phyloP scores from a whole-genome alignment of 2,797 vertebrate species.

The Thripadectes ignobilis region DNA sequence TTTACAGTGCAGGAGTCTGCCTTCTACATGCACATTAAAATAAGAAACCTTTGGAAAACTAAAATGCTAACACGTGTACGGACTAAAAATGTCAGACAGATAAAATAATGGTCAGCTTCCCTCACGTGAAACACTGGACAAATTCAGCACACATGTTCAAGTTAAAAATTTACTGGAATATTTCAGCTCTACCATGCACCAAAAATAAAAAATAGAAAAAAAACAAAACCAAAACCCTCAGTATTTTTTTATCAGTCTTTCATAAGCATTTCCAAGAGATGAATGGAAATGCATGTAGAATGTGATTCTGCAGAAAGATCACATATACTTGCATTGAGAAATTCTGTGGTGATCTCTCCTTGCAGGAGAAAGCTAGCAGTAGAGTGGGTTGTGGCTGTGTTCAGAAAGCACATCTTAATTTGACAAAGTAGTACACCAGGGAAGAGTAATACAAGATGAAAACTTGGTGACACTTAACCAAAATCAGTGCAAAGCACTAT shows the following conservation, averaged over 20 bases:
- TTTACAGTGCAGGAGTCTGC: slow-evolving; percentile 17
- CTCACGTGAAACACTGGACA: neutral
- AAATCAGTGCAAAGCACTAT: neutral
- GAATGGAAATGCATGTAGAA: slow-evolving; percentile 21
- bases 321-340: neutral
- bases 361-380: neutral
- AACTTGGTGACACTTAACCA: neutral
- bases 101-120: neutral
- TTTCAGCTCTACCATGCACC: neutral
- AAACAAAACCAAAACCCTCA: neutral
- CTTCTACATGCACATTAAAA: neutral
- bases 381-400: slow-evolving; percentile 21
- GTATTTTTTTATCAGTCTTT: neutral
- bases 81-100: neutral
- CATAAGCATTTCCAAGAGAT: neutral
- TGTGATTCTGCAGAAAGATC: neutral
- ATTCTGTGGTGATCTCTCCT: neutral
- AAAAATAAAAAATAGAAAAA: neutral
- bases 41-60: neutral
- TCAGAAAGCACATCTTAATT: slow-evolving; percentile 26
- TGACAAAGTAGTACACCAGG: neutral
- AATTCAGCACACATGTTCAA: neutral
- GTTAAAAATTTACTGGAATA: neutral
- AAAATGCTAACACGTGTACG: neutral
- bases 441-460: neutral